Evolutionary conservation across 2,888 invertebrate species (phyloP).

Genomic region (Cataglyphis altisquamis): DNA sequence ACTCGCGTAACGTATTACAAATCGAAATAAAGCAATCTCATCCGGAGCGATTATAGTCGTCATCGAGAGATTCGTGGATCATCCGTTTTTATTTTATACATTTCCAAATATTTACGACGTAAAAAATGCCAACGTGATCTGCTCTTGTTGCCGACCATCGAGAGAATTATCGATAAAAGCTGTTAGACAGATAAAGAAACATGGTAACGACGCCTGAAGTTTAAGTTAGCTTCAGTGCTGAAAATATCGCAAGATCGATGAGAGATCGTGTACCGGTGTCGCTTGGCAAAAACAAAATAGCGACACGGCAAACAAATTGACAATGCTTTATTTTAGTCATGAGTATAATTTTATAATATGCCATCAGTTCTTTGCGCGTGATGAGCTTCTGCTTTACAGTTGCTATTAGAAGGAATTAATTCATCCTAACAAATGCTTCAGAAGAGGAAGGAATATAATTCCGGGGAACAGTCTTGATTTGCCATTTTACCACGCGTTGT

Average conservation of each 20-base stretch:
- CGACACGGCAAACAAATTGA: slow-evolving; percentile 1
- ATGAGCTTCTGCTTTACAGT: slow-evolving; percentile 2
- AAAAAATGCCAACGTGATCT: neutral
- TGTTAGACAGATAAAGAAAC: slow-evolving; percentile 5
- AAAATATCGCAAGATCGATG: slow-evolving; percentile 3
- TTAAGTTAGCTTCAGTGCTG: neutral
- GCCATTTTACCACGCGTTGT: neutral
- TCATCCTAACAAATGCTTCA: slow-evolving; percentile 9
- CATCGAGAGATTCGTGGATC: neutral
- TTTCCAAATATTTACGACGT: slow-evolving; percentile 25
- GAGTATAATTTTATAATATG: slow-evolving; percentile 23
- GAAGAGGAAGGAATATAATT: neutral
- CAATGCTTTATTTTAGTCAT: neutral
- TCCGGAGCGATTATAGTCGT: neutral
- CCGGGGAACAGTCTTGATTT: neutral
- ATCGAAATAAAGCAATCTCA: slow-evolving; percentile 6
- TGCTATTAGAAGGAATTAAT: slow-evolving; percentile 5
- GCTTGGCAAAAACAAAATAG: slow-evolving; percentile 4
- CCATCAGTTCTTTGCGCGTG: neutral
- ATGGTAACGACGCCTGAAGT: slow-evolving; percentile 2
- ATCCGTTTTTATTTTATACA: slow-evolving; percentile 2
- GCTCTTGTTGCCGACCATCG: neutral
- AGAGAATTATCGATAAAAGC: slow-evolving; percentile 5
- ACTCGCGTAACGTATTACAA: slow-evolving; percentile 14
- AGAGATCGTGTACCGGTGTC: neutral